These are phyloP conservation scores for Cepaea nemoralis DNA, from an alignment of 1,140 invertebrate species.

Conservation along the genomic window DNA sequence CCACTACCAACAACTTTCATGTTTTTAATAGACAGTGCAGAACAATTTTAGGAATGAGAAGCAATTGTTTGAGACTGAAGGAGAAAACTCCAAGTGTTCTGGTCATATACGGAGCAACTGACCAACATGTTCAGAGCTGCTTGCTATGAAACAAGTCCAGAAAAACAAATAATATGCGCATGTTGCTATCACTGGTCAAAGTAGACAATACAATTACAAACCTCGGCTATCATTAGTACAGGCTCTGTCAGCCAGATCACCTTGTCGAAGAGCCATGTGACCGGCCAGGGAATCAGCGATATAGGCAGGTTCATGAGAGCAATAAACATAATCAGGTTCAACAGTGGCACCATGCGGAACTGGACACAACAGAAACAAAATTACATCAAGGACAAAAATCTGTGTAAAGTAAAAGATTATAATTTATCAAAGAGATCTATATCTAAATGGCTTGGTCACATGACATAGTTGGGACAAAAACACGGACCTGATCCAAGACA, in stretches of 20 bases:
- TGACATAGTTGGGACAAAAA: background rate
- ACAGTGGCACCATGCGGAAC: conserved; percentile 3
- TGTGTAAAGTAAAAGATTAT: background rate
- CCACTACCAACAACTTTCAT: too few species aligned
- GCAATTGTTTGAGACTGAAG: background rate
- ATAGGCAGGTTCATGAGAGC: conserved; percentile 10
- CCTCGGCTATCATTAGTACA: conserved; percentile 28
- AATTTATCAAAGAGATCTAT: too few species aligned
- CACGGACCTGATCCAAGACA: background rate
- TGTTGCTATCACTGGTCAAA: conserved; percentile 13
- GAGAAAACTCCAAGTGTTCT: background rate
- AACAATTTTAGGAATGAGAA: background rate
- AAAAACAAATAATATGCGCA: background rate
- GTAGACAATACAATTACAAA: background rate
- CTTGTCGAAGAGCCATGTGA: conserved; percentile 17
- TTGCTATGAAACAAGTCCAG: background rate
- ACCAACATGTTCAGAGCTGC: background rate
- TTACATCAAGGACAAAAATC: background rate
- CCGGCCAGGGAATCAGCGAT: conserved; percentile 25
- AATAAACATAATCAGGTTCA: conserved; percentile 10
- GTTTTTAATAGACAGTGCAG: too few species aligned
- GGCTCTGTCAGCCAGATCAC: conserved; percentile 22
- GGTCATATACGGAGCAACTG: background rate
- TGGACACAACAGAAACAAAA: background rate
- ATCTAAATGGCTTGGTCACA: too few species aligned